phyloP scores from a whole-genome alignment of 2,888 invertebrate genomes.

The Eristalis intricaria region DNA sequence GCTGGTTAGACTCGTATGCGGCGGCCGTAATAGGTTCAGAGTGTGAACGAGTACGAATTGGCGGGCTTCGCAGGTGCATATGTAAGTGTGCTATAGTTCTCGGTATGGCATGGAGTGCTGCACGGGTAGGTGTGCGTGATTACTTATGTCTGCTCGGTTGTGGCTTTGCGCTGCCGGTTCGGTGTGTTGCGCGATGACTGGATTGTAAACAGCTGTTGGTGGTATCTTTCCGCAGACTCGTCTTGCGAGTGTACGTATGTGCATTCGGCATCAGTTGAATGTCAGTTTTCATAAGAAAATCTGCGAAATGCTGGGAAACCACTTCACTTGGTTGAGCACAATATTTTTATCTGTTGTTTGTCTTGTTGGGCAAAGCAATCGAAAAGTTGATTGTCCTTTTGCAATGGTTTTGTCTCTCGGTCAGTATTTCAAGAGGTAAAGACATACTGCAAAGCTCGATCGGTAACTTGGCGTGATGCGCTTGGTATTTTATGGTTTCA shows the following conservation, averaged over 20 bases:
- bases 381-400: background rate
- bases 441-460: background rate
- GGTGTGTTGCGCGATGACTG: background rate
- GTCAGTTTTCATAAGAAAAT: background rate
- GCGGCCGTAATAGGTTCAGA: constrained; percentile 10
- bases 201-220: background rate
- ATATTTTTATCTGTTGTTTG: background rate
- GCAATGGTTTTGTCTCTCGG: background rate
- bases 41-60: constrained; percentile 15
- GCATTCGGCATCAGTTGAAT: background rate
- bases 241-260: background rate
- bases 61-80: constrained; percentile 22
- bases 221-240: background rate
- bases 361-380: background rate
- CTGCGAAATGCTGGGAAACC: background rate
- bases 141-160: background rate
- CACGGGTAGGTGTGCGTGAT: background rate
- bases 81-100: background rate
- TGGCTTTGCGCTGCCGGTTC: background rate
- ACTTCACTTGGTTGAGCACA: background rate
- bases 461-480: background rate
- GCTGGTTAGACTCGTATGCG: constrained; percentile 25
- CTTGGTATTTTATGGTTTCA: background rate
- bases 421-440: background rate
- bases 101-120: background rate